Evolutionary conservation across 1,140 invertebrate genomes (phyloP).

Genomic region (Asobara japonica): DNA sequence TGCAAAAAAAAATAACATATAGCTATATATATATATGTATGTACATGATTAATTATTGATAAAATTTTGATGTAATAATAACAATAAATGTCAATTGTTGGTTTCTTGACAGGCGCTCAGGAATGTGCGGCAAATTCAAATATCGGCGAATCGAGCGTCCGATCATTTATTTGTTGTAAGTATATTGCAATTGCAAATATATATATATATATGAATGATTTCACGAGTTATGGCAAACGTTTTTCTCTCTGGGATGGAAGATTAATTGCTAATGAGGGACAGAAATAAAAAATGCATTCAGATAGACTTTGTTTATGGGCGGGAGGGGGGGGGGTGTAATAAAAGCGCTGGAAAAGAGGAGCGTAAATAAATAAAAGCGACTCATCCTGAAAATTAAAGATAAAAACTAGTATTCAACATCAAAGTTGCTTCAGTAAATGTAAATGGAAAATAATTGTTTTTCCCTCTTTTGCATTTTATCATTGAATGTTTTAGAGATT

Average conservation of each 20-base stretch:
- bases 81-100: constrained; percentile 27
- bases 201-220: background rate
- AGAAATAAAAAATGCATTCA: background rate
- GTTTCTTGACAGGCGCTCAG: constrained; percentile 42
- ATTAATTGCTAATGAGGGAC: background rate
- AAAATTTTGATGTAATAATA: background rate
- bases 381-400: background rate
- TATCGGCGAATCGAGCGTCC: constrained; percentile 43
- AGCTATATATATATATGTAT: too few relatives aligned
- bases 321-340: too few relatives aligned
- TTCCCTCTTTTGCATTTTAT: too few relatives aligned
- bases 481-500: too few relatives aligned
- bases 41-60: background rate
- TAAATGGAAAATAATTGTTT: too few relatives aligned
- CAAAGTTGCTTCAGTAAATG: background rate
- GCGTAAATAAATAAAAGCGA: background rate
- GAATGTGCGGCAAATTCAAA: constrained; percentile 53
- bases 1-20: too few relatives aligned
- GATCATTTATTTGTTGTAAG: constrained; percentile 58
- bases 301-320: background rate
- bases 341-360: background rate
- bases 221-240: background rate
- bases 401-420: background rate
- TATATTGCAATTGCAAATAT: background rate
- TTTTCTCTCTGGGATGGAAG: background rate